Conservation (phyloP, 2,797 vertebrate genomes). For the Characodon lateralis region DNA sequence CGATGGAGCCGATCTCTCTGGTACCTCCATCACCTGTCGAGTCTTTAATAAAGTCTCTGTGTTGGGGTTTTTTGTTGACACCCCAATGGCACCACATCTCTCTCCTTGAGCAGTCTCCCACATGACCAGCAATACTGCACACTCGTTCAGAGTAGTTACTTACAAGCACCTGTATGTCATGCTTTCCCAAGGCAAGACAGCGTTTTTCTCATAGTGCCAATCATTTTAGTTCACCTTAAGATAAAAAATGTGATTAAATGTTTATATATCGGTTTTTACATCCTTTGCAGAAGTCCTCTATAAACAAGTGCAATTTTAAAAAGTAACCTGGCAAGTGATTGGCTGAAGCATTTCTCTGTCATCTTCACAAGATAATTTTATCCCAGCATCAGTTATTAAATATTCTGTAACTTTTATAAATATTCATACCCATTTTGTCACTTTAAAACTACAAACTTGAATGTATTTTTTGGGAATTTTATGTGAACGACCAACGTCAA, state of each 20-base stretch:
- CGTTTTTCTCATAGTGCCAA: background rate
- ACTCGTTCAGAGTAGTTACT: slow-evolving; percentile 19
- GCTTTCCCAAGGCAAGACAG: slow-evolving; percentile 4
- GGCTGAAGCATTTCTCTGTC: background rate
- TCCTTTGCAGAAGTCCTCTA: background rate
- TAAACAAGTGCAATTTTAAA: background rate
- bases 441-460: background rate
- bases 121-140: slow-evolving; percentile 24
- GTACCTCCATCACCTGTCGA: slow-evolving; percentile 62
- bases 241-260: background rate
- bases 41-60: slow-evolving; percentile 69
- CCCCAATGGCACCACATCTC: slow-evolving; percentile 36
- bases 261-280: background rate
- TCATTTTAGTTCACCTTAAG: background rate
- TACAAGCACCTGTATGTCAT: background rate
- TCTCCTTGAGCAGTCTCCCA: slow-evolving; percentile 54
- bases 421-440: background rate
- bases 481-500: background rate
- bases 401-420: background rate
- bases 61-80: slow-evolving; percentile 50
- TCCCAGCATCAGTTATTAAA: background rate
- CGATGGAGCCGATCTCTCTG: slow-evolving; percentile 47
- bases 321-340: background rate
- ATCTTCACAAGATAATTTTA: background rate
- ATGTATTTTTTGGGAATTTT: background rate